Base-by-base conservation (phyloP, 2,113 vertebrate species). In the Himantopus leucocephalus region DNA sequence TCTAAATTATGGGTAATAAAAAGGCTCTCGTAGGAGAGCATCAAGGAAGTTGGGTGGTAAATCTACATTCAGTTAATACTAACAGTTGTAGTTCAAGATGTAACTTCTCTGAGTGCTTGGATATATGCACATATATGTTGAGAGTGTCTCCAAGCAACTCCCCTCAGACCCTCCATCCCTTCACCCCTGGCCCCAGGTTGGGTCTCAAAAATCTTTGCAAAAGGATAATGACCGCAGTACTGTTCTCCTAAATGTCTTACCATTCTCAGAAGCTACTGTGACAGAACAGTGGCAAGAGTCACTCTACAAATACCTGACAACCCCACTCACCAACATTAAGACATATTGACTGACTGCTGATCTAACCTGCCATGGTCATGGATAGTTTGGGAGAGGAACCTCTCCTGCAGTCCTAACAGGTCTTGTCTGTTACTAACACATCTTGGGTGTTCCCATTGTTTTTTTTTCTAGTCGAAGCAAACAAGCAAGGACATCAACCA, bases 91-190 rank as follows among this genome's bases (percentile, higher is more conserved):
- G 17, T 4, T 75, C 23, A 37, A 47, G 48, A 63, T 6, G 17
- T 17, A 64, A 16, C 32, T 76, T 68, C 30, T 50, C 32, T 9
- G 9, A 84, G 39, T 22, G 26, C 17, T 24, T 73, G 37, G 13
- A 43, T 24, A 34, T 4, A 60, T 0, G 3, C 10, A 56, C 2
- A 5, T 8, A 47, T 4, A 47, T 11, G 32, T 3, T 29, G 17
- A 81, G 19, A 34, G 68, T 14, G 34, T 29, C 53, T 71, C 1
- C 1, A 37, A 70, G 52, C 41, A 75, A 30, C 26, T n/a, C 19
- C 53, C 17, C 21, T 70, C 34, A 78, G 34, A 60, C 41, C 22
- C 34, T 84, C 27, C 18, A 35, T 21, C n/a, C 47, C 15, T 39
- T 45, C 53, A 45, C 13, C 12, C 26, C 23, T 7, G 3, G 47